Evolutionary conservation across 30 jellyfish, hydroid and myxozoan species (phyloP).

Genomic region (Calvadosia cruxmelitensis): DNA sequence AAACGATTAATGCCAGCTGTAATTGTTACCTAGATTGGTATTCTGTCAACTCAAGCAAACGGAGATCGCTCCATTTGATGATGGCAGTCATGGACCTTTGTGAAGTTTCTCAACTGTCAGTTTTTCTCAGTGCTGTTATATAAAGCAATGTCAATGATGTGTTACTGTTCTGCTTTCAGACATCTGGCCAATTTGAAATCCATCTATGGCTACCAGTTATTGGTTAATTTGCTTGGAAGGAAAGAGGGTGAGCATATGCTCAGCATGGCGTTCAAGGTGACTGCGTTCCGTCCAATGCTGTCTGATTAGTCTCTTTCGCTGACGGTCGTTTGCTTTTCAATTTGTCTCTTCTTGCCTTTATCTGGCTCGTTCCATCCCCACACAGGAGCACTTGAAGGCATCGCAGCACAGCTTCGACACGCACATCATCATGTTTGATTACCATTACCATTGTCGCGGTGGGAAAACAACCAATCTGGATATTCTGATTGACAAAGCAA

Average conservation of each 20-base stretch:
- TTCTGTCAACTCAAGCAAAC: too few relatives aligned
- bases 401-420: conserved; percentile 90
- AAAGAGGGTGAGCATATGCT: conserved; percentile 62
- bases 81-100: too few relatives aligned
- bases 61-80: too few relatives aligned
- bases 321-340: too few relatives aligned
- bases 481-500: conserved; percentile 58
- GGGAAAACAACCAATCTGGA: conserved; percentile 74
- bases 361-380: conserved; percentile 1
- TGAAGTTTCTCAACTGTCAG: too few relatives aligned
- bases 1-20: too few relatives aligned
- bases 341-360: too few relatives aligned
- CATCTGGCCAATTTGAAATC: conserved; percentile 59
- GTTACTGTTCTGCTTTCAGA: not conserved
- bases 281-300: too few relatives aligned
- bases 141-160: too few relatives aligned
- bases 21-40: too few relatives aligned
- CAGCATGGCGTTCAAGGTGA: conserved; percentile 50
- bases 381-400: conserved; percentile 67
- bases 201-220: conserved; percentile 80
- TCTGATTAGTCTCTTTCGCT: too few relatives aligned
- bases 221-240: conserved; percentile 70
- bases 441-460: conserved; percentile 81
- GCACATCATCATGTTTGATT: conserved; percentile 70
- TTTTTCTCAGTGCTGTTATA: too few relatives aligned